Percentiles rank a stretch among this genome's conserved stretches.
Evolutionary conservation across 2,888 invertebrate genomes (phyloP).

Genomic region (Apodemia hepburni): DNA sequence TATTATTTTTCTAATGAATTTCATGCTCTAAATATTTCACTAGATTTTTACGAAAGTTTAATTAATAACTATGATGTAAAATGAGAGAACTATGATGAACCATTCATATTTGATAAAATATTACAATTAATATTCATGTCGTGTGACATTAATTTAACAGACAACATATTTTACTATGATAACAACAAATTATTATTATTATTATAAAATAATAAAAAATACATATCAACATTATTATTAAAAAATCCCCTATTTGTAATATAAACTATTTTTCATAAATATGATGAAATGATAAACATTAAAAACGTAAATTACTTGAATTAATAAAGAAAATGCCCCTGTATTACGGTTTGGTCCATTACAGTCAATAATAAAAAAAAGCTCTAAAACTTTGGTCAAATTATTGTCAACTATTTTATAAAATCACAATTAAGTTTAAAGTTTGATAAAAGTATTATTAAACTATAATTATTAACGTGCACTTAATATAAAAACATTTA

Average conservation of each 20-base stretch:
- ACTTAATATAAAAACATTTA: background rate
- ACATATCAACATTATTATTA: background rate
- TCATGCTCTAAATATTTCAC: background rate
- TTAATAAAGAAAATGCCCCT: background rate
- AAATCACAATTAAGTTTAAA: background rate
- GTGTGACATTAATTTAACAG: background rate
- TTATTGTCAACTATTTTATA: slow-evolving; percentile 1
- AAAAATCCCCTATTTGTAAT: background rate
- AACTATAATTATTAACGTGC: background rate
- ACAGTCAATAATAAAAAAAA: slow-evolving; percentile 1
- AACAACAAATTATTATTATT: background rate
- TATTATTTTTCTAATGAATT: too few species aligned
- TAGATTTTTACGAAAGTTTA: background rate
- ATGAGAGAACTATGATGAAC: slow-evolving; percentile 27
- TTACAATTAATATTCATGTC: background rate
- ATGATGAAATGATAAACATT: background rate
- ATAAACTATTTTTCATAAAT: background rate
- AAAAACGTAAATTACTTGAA: background rate
- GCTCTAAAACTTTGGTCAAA: background rate
- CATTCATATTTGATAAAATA: slow-evolving; percentile 36
- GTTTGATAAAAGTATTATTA: background rate
- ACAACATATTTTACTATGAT: background rate
- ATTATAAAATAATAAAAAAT: background rate
- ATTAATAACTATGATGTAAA: background rate
- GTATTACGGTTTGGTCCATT: slow-evolving; percentile 10